Percentiles rank a stretch among this genome's conserved stretches.
Evolutionary conservation across 2,113 vertebrate genomes (phyloP).

Genomic region (Manacus vitellinus): DNA sequence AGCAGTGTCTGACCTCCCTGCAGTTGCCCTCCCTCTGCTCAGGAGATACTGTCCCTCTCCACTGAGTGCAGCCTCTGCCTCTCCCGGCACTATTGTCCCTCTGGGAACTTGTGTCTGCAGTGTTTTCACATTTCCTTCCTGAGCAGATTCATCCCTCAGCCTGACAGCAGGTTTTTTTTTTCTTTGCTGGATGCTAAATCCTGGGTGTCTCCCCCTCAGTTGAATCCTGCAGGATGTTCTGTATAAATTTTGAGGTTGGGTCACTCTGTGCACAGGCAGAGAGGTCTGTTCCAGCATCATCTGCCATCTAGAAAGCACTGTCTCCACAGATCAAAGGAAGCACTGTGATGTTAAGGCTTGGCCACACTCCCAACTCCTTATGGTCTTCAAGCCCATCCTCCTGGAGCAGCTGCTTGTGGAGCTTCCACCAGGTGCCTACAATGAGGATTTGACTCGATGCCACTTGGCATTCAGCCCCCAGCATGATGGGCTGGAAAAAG

Average conservation of each 20-base stretch:
- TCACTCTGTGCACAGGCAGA: neutral
- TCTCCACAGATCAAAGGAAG: constrained; percentile 40
- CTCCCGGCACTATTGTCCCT: neutral
- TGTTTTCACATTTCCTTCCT: neutral
- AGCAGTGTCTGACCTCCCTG: neutral
- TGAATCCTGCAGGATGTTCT: neutral
- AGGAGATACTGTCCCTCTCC: neutral
- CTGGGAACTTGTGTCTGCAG: neutral
- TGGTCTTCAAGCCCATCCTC: constrained; percentile 26
- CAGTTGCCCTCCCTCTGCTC: neutral
- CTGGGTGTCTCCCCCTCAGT: neutral
- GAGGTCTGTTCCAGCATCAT: constrained; percentile 26
- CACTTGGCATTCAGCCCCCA: constrained; percentile 34
- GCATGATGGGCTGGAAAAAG: constrained; percentile 9
- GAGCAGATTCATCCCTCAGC: neutral
- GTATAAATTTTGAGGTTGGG: neutral
- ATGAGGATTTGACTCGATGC: constrained; percentile 10
- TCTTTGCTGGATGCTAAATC: neutral
- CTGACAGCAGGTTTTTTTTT: neutral
- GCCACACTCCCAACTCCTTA: neutral
- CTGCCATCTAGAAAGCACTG: constrained; percentile 36
- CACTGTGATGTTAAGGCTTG: neutral
- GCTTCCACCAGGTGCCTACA: constrained; percentile 61
- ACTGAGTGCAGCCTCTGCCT: neutral
- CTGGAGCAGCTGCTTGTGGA: constrained; percentile 45